Evolutionary conservation across 2,113 vertebrate species (phyloP).

Genomic region (Erpornis zantholeuca): DNA sequence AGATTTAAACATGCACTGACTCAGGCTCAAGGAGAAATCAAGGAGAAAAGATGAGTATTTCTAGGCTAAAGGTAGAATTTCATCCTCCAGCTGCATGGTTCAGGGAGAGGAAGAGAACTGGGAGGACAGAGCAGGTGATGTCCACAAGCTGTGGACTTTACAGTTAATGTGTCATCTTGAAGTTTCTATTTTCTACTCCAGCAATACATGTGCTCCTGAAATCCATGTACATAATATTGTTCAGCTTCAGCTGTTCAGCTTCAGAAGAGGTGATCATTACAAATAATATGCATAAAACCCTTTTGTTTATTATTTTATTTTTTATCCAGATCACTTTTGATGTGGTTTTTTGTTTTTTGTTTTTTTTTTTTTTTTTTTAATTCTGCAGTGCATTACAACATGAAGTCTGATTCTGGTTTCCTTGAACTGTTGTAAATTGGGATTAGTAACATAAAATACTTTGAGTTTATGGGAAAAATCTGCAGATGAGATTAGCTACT

Average conservation of each 20-base stretch:
- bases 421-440: background rate
- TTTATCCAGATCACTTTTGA: background rate
- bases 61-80: background rate
- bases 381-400: background rate
- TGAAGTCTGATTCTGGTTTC: background rate
- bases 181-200: background rate
- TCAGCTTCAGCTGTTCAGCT: background rate
- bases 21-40: background rate
- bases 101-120: background rate
- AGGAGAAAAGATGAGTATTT: background rate
- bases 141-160: background rate
- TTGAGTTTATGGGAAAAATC: background rate
- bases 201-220: background rate
- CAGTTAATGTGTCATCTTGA: background rate
- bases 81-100: background rate
- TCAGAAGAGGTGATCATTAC: background rate
- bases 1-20: background rate
- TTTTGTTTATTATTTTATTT: background rate
- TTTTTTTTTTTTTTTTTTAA: background rate
- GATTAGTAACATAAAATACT: background rate
- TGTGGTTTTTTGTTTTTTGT: background rate
- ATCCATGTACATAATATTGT: background rate
- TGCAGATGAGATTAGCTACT: background rate
- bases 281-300: rapidly evolving
- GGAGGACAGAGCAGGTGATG: background rate